Conservation (phyloP, 23 tunicate genomes). For the Diplosoma virens region DNA sequence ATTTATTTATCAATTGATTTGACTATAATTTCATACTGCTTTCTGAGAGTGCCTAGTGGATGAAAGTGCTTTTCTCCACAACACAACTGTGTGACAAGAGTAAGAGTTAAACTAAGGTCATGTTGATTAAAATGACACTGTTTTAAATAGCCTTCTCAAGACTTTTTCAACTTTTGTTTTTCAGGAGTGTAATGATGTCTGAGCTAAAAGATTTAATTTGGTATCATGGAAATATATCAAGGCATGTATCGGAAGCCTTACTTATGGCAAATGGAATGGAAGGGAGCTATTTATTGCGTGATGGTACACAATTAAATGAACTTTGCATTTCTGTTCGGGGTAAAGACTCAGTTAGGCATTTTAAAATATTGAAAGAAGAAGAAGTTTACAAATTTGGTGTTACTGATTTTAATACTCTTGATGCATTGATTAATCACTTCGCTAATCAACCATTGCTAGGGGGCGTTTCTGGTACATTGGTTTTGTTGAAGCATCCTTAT, state of each 20-base stretch:
- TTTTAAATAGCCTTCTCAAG: no score
- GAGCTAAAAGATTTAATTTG: slow-evolving; percentile 5
- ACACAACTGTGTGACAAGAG: no score
- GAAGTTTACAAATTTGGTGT: slow-evolving; percentile 76
- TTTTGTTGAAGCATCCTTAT: slow-evolving; percentile 78
- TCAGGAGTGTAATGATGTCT: background rate
- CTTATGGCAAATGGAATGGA: slow-evolving; percentile 34
- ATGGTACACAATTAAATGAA: background rate
- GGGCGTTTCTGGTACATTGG: slow-evolving; percentile 80
- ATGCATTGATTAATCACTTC: slow-evolving; percentile 73
- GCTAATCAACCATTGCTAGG: slow-evolving; percentile 94
- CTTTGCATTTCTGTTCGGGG: slow-evolving; percentile 41
- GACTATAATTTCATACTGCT: no score
- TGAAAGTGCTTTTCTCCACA: no score
- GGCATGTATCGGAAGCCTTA: slow-evolving; percentile 20
- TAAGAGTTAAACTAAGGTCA: no score
- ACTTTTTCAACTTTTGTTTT: no score
- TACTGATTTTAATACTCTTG: slow-evolving; percentile 78
- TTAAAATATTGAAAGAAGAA: slow-evolving; percentile 63
- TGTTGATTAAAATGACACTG: no score
- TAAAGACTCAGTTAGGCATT: slow-evolving; percentile 89
- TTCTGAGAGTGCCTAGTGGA: no score
- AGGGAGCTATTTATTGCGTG: slow-evolving; percentile 34
- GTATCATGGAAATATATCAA: slow-evolving; percentile 15
- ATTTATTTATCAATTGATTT: no score